phyloP scores from a whole-genome alignment of 2,113 vertebrate genomes.

The Xiphophorus hellerii region DNA sequence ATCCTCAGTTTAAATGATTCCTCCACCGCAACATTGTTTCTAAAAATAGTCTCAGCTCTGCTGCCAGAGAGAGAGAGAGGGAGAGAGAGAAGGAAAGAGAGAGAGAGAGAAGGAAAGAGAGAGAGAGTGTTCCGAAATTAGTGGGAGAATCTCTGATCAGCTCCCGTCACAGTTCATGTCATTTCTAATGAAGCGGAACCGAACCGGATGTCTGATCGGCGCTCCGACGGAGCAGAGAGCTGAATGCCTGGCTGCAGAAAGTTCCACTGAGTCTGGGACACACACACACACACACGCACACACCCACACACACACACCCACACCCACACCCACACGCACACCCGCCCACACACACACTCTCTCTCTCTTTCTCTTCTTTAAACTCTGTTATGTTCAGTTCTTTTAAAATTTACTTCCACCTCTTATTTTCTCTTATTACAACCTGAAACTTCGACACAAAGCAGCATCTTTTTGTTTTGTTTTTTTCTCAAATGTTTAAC shows the following conservation, averaged over 20 bases:
- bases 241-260: conserved; percentile 37
- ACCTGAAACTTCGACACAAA: no score
- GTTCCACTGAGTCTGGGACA: conserved; percentile 43
- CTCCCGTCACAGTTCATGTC: conserved; percentile 8
- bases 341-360: no score
- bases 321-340: no score
- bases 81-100: not conserved
- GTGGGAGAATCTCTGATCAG: conserved; percentile 21
- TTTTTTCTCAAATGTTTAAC: no score
- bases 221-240: conserved; percentile 31
- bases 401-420: no score
- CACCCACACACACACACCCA: no score
- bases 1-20: conserved; percentile 56
- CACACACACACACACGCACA: no score
- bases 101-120: not conserved
- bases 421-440: no score
- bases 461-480: no score
- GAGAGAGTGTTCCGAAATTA: conserved; percentile 26
- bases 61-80: conserved; percentile 10
- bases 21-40: conserved; percentile 58
- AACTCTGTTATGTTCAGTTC: no score
- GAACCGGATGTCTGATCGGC: not conserved
- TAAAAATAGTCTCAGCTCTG: conserved; percentile 68
- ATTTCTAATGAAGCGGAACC: not conserved
- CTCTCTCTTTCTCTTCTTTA: no score